A percentile compares a stretch with the other conserved stretches of the same genome.
Conservation (phyloP, 2,113 vertebrate genomes). For the Chlorocebus sabaeus region DNA sequence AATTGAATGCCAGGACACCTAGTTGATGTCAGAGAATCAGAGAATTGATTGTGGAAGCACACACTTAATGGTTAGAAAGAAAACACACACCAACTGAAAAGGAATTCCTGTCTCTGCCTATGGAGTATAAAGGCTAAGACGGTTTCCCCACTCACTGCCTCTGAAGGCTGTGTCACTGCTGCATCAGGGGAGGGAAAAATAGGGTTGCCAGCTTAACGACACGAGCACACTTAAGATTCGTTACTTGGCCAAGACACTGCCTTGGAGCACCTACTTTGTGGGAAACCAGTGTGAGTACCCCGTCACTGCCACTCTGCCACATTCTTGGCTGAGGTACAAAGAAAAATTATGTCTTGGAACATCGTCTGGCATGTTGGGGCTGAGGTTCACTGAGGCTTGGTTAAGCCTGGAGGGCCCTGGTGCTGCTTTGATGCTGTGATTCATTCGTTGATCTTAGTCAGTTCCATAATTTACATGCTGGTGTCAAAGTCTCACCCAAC, state of each 20-base stretch:
- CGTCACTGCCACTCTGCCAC: neutral
- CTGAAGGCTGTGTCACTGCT: neutral
- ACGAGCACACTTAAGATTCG: neutral
- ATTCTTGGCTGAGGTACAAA: slow-evolving; percentile 45
- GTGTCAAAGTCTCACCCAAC: neutral
- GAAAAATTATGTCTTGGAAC: neutral
- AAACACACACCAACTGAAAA: neutral
- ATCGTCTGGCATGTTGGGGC: neutral
- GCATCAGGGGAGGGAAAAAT: neutral
- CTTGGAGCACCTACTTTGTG: neutral
- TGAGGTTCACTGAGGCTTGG: slow-evolving; percentile 22
- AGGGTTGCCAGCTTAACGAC: neutral
- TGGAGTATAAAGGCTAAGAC: neutral
- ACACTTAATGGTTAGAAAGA: neutral
- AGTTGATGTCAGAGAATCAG: neutral
- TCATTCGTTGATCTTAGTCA: slow-evolving; percentile 1
- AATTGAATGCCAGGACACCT: neutral
- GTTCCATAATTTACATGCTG: neutral
- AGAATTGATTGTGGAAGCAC: neutral
- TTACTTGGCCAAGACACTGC: neutral
- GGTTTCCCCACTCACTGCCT: neutral
- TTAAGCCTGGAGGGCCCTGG: neutral
- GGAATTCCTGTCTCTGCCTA: neutral
- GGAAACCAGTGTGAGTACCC: neutral
- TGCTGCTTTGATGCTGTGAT: slow-evolving; percentile 11